phyloP scores from a whole-genome alignment of 2,797 vertebrate genomes.

The Chelon labrosus region DNA sequence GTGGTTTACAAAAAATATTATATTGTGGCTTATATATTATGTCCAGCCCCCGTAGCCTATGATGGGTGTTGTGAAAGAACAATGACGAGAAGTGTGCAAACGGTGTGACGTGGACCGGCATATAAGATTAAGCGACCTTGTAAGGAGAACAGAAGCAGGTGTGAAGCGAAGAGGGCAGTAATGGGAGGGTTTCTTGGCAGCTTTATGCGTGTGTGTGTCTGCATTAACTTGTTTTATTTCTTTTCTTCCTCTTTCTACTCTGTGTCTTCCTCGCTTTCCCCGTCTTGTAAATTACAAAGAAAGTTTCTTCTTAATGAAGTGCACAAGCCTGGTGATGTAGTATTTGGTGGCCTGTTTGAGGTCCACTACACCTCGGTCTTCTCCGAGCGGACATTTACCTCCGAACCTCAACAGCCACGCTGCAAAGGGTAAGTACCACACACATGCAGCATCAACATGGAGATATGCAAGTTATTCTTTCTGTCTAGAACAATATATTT shows the following conservation, averaged over 20 bases:
- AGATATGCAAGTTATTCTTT: background rate
- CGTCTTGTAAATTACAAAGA: slow-evolving; percentile 24
- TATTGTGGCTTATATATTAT: background rate
- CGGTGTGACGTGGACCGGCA: background rate
- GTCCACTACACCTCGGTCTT: slow-evolving; percentile 70
- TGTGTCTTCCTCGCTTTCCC: slow-evolving; percentile 2
- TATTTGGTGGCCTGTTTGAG: slow-evolving; percentile 77
- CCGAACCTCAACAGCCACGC: slow-evolving; percentile 70
- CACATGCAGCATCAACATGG: background rate
- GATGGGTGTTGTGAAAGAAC: background rate
- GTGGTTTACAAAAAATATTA: too few relatives aligned
- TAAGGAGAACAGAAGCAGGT: background rate
- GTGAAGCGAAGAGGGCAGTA: slow-evolving; percentile 1
- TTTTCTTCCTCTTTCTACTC: background rate
- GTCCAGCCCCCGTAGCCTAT: background rate
- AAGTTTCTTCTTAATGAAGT: slow-evolving; percentile 42
- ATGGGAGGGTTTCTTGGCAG: slow-evolving; percentile 14
- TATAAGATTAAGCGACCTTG: slow-evolving; percentile 38
- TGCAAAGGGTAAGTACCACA: slow-evolving; percentile 58
- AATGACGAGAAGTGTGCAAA: background rate
- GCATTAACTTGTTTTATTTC: background rate
- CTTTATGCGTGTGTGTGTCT: background rate
- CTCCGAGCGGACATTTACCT: slow-evolving; percentile 72
- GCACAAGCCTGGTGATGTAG: slow-evolving; percentile 41
- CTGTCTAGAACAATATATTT: background rate